Evolutionary conservation across 2,113 vertebrate species (phyloP), one percentile per base, ranked within the genome.

Genomic region (Ameiurus melas): DNA sequence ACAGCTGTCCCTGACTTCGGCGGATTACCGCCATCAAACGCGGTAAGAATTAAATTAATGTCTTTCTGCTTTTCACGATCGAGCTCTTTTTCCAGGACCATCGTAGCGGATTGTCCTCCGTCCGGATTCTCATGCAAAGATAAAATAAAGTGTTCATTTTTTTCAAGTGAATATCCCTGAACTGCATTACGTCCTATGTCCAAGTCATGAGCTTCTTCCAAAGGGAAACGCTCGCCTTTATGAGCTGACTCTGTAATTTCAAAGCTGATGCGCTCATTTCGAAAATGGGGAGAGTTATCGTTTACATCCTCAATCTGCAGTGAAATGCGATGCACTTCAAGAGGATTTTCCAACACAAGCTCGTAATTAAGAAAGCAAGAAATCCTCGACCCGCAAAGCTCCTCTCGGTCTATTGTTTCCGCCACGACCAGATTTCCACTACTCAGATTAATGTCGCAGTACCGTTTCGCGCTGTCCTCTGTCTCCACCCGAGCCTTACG

Each of bases 151-250:
- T 90, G 36, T 1, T 89, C 27, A 19, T 92, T 92, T 27, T 27
- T 88, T 64, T 90, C 58, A 3, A 92, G 60, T 36, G 62, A 80
- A 85, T 91, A 92, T 22, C 85, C 12, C 16, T 93, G 93, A 6
- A 95, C 73, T 1, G 92, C 90, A 9, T 96, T 96, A 5, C 81
- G 90, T 51, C 92, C 94, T n/a, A 94, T 91, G 71, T 96, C 95
- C 47, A 90, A 36, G 47, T 96, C 95, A 81, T 92, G 89, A 0
- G 95, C 95, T 58, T 90, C 89, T 17, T 92, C 91, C 57, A 96
- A 87, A 2, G 89, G 58, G 78, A 95, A 94, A 58, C 91, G 92
- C 9, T 92, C 85, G 0, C 95, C 95, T 13, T 94, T 93, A 30
- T 8, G 16, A 0, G 92, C 92, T 20, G 90, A 94, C 53, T 96